phyloP scores from a whole-genome alignment of 2,797 vertebrate species.

The Protonibea diacanthus region DNA sequence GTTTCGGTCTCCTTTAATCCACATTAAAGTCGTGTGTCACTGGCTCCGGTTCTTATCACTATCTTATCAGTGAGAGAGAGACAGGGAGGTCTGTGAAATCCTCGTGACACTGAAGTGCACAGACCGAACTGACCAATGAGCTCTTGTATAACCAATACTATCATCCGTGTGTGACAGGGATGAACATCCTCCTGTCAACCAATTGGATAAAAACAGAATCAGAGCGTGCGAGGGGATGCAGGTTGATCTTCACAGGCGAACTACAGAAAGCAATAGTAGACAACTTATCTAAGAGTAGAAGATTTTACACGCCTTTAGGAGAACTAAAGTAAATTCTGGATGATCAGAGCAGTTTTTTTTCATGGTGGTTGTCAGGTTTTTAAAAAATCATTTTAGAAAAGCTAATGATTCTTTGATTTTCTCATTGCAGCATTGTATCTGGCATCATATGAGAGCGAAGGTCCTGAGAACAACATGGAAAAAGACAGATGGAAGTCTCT shows the following conservation, averaged over 20 bases:
- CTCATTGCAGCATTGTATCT: conserved; percentile 88
- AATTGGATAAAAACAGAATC: background rate
- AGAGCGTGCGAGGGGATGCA: background rate
- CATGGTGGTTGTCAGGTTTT: background rate
- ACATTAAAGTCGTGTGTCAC: conserved; percentile 28
- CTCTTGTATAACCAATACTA: background rate
- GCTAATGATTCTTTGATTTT: background rate
- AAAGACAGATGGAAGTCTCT: conserved; percentile 97
- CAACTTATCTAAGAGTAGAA: no score
- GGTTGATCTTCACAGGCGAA: background rate
- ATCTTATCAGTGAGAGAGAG: conserved; percentile 19
- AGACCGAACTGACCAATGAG: conserved; percentile 8
- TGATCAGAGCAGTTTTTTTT: background rate
- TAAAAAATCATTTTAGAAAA: background rate
- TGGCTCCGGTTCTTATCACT: conserved; percentile 20
- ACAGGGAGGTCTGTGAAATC: conserved; percentile 34
- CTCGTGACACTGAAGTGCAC: conserved; percentile 17
- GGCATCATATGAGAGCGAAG: conserved; percentile 96
- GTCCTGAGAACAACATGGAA: conserved; percentile 95
- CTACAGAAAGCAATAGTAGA: no score
- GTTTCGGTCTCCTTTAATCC: conserved; percentile 30
- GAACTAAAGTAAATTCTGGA: no score
- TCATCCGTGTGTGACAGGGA: background rate
- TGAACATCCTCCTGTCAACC: conserved; percentile 12
- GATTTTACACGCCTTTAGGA: no score